Evolutionary conservation across 1,140 invertebrate genomes (phyloP).

Genomic region (Drosophila setifemur): DNA sequence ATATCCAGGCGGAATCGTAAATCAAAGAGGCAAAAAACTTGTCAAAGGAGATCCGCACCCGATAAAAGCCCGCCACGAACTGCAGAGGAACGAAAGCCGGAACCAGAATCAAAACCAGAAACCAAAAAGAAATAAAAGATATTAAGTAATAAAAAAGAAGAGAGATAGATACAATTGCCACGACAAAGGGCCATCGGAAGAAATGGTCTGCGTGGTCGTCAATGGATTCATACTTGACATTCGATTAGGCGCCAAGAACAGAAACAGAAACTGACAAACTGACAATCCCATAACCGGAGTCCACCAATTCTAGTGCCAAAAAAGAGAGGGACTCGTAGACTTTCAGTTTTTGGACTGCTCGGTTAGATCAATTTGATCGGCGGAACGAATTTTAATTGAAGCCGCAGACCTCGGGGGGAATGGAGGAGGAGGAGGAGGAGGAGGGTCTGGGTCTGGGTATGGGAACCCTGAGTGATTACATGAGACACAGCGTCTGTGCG

Average conservation of each 20-base stretch:
- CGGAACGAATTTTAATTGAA: constrained; percentile 79
- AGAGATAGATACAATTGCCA: constrained; percentile 23
- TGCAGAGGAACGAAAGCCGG: constrained; percentile 34
- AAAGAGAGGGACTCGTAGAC: constrained; percentile 32
- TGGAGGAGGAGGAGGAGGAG: too few species aligned
- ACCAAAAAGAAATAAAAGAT: constrained; percentile 42
- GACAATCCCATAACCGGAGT: background rate
- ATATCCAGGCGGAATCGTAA: constrained; percentile 24
- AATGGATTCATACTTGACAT: constrained; percentile 80
- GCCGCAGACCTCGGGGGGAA: constrained; percentile 44
- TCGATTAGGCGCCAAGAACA: constrained; percentile 59
- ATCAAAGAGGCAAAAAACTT: constrained; percentile 4
- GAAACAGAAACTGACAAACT: too few species aligned
- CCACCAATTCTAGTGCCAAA: constrained; percentile 47
- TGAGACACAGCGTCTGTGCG: constrained; percentile 14
- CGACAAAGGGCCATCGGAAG: constrained; percentile 58
- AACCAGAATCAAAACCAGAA: constrained; percentile 37
- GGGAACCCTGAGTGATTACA: constrained; percentile 50
- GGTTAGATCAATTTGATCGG: constrained; percentile 61
- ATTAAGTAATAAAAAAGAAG: constrained; percentile 59
- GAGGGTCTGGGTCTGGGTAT: too few species aligned
- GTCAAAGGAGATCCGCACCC: constrained; percentile 46
- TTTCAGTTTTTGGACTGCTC: constrained; percentile 45
- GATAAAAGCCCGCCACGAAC: constrained; percentile 35
- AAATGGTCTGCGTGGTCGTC: constrained; percentile 58